These are phyloP conservation scores for Sinhomidia bicolor DNA, from an alignment of 2,888 invertebrate species.

Conservation along the genomic window DNA sequence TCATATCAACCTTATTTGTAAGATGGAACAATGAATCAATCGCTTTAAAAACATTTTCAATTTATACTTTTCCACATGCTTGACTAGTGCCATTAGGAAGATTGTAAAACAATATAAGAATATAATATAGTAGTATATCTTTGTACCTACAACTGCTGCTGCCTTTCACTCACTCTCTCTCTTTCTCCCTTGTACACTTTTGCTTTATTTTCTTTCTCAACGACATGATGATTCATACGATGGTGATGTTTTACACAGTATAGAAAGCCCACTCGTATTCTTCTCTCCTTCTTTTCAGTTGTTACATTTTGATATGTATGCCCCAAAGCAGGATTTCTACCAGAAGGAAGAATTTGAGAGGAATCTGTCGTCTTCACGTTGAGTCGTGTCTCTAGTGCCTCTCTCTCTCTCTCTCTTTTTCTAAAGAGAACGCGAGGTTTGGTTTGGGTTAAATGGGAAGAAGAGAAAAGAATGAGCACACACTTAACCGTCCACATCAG, in stretches of 20 bases:
- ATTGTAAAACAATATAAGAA: constrained; percentile 66
- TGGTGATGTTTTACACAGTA: constrained; percentile 3
- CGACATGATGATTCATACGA: constrained; percentile 31
- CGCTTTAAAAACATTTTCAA: constrained; percentile 68
- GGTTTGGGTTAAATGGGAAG: constrained; percentile 38
- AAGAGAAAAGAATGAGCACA: constrained; percentile 41
- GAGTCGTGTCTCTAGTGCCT: constrained; percentile 38
- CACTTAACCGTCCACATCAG: constrained; percentile 54
- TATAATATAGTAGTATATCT: background rate
- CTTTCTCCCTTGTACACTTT: constrained; percentile 8
- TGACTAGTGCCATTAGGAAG: constrained; percentile 57
- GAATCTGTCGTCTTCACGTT: constrained; percentile 51
- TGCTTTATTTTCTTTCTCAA: too few species aligned
- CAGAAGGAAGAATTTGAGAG: constrained; percentile 51
- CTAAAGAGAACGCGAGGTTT: constrained; percentile 30
- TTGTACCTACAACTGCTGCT: background rate
- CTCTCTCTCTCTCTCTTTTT: too few species aligned
- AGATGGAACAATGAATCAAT: constrained; percentile 64
- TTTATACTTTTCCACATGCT: constrained; percentile 57
- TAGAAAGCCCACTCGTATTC: constrained; percentile 22
- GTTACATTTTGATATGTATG: constrained; percentile 53
- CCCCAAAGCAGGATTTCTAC: constrained; percentile 41
- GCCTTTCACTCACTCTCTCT: background rate
- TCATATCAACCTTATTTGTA: constrained; percentile 31
- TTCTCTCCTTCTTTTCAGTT: constrained; percentile 14